phyloP scores from a whole-genome alignment of 1,140 invertebrate species.

The Lasioglossum albipes region DNA sequence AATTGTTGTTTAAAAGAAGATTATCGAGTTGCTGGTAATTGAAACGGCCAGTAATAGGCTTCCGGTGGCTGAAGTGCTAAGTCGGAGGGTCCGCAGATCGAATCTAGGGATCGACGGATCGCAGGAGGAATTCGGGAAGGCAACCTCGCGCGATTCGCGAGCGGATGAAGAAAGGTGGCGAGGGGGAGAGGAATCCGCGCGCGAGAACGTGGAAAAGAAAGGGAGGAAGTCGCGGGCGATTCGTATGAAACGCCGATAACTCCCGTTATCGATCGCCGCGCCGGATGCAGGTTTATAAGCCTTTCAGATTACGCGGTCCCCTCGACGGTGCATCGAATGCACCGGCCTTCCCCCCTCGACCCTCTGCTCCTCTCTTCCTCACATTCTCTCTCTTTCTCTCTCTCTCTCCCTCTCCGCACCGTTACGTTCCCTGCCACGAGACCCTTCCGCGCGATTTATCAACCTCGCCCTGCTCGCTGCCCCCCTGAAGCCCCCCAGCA shows the following conservation, averaged over 20 bases:
- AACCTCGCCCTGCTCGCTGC: slow-evolving; percentile 39
- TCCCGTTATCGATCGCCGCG: slow-evolving; percentile 72
- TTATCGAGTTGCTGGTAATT: too few relatives aligned
- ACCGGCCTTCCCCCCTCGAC: slow-evolving; percentile 14
- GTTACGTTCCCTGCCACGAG: slow-evolving; percentile 41
- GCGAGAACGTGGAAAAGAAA: slow-evolving; percentile 39
- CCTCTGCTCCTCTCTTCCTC: background rate
- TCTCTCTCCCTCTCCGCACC: background rate
- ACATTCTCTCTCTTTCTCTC: background rate
- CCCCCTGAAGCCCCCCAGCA: background rate
- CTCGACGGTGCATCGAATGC: slow-evolving; percentile 63
- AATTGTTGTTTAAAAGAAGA: too few relatives aligned
- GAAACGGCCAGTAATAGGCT: too few relatives aligned
- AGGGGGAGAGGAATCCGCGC: background rate
- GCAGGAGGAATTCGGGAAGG: too few relatives aligned
- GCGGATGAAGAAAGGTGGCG: background rate
- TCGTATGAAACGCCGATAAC: slow-evolving; percentile 70
- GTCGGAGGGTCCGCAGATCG: too few relatives aligned
- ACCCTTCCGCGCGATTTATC: slow-evolving; percentile 61
- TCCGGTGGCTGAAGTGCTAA: too few relatives aligned
- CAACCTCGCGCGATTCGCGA: too few relatives aligned
- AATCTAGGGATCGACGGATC: too few relatives aligned
- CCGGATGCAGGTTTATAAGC: slow-evolving; percentile 75
- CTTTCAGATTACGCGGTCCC: slow-evolving; percentile 70
- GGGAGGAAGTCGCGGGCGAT: slow-evolving; percentile 43